These are phyloP conservation scores for Stenotaenia linearis DNA, from an alignment of 2,888 invertebrate genomes.

Conservation along the genomic window DNA sequence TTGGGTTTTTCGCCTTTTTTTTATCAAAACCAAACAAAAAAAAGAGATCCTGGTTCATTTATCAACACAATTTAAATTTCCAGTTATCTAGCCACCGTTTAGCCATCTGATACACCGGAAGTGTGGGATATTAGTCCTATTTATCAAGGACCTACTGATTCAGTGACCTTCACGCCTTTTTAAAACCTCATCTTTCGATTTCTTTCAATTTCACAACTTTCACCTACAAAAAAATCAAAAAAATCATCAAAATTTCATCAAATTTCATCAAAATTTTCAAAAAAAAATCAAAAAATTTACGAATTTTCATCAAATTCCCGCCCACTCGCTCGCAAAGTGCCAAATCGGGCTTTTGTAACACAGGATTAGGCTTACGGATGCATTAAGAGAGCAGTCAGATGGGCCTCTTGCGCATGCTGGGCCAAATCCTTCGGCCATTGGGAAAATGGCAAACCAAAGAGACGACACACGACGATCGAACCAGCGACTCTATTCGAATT, in stretches of 20 bases:
- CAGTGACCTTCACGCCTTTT: not conserved
- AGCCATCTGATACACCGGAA: not conserved
- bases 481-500: not conserved
- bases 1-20: too few relatives aligned
- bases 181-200: not conserved
- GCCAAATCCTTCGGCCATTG: not conserved
- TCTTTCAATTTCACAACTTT: not conserved
- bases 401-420: conserved; percentile 24
- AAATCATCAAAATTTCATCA: not conserved
- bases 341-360: not conserved
- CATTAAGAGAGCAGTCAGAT: not conserved
- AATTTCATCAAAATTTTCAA: not conserved
- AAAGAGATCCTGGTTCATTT: not conserved
- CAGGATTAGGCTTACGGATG: conserved; percentile 28
- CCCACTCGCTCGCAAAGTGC: not conserved
- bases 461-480: not conserved
- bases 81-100: not conserved
- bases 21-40: too few relatives aligned
- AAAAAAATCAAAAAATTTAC: not conserved
- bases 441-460: not conserved
- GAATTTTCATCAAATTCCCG: not conserved
- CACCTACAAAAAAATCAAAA: not conserved
- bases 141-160: not conserved
- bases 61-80: not conserved
- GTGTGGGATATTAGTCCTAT: not conserved